These are phyloP conservation scores for Poecile montanus DNA, from an alignment of 2,797 vertebrate genomes.

Conservation along the genomic window DNA sequence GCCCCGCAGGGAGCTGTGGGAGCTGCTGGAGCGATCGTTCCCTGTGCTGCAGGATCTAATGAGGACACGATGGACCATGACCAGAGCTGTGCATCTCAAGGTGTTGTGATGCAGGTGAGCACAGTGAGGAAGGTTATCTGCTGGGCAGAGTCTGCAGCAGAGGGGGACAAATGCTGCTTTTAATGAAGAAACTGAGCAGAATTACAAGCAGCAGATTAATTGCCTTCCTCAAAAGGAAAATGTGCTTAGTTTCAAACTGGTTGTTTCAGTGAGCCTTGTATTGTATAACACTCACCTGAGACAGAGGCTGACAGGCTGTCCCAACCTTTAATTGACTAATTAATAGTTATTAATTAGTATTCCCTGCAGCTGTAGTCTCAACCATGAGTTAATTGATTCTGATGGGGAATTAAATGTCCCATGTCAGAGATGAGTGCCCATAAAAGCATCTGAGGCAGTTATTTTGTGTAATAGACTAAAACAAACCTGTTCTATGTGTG, in stretches of 20 bases:
- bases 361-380: slow-evolving; percentile 62
- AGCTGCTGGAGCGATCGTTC: neutral
- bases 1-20: fast-evolving
- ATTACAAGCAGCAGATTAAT: slow-evolving; percentile 61
- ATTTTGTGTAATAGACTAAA: slow-evolving; percentile 64
- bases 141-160: neutral
- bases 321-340: slow-evolving; percentile 69
- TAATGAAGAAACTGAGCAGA: slow-evolving; percentile 49
- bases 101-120: slow-evolving; percentile 31
- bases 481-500: neutral
- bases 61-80: neutral
- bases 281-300: slow-evolving; percentile 65
- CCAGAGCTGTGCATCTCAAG: neutral
- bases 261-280: slow-evolving; percentile 44
- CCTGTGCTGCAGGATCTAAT: neutral
- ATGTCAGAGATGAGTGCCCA: slow-evolving; percentile 68
- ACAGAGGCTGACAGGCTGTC: slow-evolving; percentile 63
- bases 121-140: neutral
- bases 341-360: slow-evolving; percentile 73
- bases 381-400: slow-evolving; percentile 67
- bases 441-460: slow-evolving; percentile 56
- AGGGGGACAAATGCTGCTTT: neutral
- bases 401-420: slow-evolving; percentile 66
- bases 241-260: slow-evolving; percentile 51
- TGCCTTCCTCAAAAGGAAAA: slow-evolving; percentile 58